phyloP scores from a whole-genome alignment of 2,888 invertebrate genomes.

The Boloria selene region DNA sequence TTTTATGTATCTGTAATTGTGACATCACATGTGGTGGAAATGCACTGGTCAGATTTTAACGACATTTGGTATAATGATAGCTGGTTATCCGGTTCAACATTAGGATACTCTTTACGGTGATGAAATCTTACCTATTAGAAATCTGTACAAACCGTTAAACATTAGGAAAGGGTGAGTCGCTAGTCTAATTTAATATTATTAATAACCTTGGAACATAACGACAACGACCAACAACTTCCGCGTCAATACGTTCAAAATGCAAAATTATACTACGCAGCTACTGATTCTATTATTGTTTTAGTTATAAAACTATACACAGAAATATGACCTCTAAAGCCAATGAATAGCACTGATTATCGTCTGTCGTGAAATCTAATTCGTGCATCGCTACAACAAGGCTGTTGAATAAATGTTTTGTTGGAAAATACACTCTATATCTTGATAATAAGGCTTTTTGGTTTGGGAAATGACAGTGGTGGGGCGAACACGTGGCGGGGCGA shows the following conservation, averaged over 20 bases:
- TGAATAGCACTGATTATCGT: conserved; percentile 51
- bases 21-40: no score
- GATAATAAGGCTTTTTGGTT: conserved; percentile 43
- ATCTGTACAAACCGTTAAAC: no score
- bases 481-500: conserved; percentile 68
- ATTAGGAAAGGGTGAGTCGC: no score
- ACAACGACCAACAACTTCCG: conserved; percentile 44
- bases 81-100: no score
- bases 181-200: not conserved
- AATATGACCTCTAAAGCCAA: conserved; percentile 26
- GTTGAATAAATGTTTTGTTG: conserved; percentile 40
- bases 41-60: no score
- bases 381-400: conserved; percentile 60
- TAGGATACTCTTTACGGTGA: no score
- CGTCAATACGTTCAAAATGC: conserved; percentile 50
- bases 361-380: conserved; percentile 50
- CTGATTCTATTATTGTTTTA: conserved; percentile 49
- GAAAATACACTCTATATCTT: conserved; percentile 53
- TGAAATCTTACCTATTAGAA: no score
- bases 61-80: no score
- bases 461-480: conserved; percentile 46
- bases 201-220: conserved; percentile 29
- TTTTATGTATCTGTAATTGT: no score
- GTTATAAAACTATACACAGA: conserved; percentile 38
- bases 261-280: conserved; percentile 49